phyloP scores from a whole-genome alignment of 2,113 vertebrate species.

The Ictalurus furcatus region DNA sequence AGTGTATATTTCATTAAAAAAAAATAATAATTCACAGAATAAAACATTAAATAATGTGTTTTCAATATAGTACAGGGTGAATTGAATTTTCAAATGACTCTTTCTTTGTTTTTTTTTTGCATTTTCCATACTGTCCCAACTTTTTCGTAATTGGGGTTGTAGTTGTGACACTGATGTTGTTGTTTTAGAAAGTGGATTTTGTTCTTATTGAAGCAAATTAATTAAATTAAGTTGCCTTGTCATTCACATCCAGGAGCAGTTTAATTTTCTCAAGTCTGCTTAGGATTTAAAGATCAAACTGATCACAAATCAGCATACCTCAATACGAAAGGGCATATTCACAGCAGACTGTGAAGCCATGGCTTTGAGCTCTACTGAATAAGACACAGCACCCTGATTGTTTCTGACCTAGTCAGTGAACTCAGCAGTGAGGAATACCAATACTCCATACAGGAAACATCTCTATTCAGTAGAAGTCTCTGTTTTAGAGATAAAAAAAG shows the following conservation, averaged over 20 bases:
- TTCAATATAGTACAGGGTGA: no score
- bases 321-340: slow-evolving; percentile 17
- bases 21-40: no score
- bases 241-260: slow-evolving; percentile 9
- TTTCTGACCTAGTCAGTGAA: slow-evolving; percentile 55
- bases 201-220: not conserved
- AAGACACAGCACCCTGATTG: slow-evolving; percentile 45
- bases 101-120: no score
- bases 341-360: slow-evolving; percentile 6
- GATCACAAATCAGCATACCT: slow-evolving; percentile 27
- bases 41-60: no score
- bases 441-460: slow-evolving; percentile 60
- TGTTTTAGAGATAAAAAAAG: slow-evolving; percentile 48
- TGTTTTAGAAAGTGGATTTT: not conserved
- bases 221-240: not conserved
- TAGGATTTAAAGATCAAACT: slow-evolving; percentile 25
- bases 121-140: no score
- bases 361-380: slow-evolving; percentile 40
- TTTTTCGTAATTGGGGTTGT: no score
- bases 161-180: not conserved
- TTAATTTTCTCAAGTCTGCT: slow-evolving; percentile 7
- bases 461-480: slow-evolving; percentile 57
- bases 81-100: no score
- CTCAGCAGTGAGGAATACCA: slow-evolving; percentile 68
- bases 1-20: no score